Evolutionary conservation across 30 jellyfish, hydroid and myxozoan species (phyloP).

Genomic region (Chironex yamaguchii): DNA sequence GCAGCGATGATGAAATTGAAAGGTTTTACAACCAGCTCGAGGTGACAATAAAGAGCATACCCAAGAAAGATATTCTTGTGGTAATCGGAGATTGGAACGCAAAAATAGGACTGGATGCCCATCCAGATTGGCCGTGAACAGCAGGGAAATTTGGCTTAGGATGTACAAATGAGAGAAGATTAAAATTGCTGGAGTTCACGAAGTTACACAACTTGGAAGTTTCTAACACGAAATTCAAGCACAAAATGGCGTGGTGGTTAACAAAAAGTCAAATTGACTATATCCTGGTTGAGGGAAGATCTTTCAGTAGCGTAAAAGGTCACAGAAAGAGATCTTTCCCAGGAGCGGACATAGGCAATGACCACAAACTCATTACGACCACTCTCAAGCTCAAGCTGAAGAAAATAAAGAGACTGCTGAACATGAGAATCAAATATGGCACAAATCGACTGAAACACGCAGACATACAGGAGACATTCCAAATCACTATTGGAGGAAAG

Average conservation of each 20-base stretch:
- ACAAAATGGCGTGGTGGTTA: background rate
- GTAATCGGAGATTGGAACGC: conserved; percentile 69
- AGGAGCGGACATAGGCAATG: conserved; percentile 55
- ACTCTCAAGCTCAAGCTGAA: conserved; percentile 15
- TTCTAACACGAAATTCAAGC: conserved; percentile 25
- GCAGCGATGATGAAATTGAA: conserved; percentile 48
- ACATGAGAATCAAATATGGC: conserved; percentile 30
- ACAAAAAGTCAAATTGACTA: conserved; percentile 18
- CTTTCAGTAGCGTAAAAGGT: conserved; percentile 25
- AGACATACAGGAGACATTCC: background rate
- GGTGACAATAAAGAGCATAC: conserved; percentile 40
- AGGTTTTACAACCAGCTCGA: conserved; percentile 33
- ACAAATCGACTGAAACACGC: conserved; percentile 39
- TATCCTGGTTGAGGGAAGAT: conserved; percentile 36
- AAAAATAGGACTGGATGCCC: conserved; percentile 46
- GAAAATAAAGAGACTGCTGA: conserved; percentile 15
- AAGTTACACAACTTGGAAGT: conserved; percentile 25
- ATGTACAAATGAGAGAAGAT: conserved; percentile 32
- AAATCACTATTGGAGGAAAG: conserved; percentile 19
- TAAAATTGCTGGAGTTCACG: conserved; percentile 33
- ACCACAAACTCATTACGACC: conserved; percentile 31
- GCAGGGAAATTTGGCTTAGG: conserved; percentile 64
- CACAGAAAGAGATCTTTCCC: conserved; percentile 16
- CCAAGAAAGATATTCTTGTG: conserved; percentile 35
- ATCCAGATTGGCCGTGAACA: conserved; percentile 51